These are phyloP conservation scores for Apodemus speciosus DNA, from an alignment of 2,113 vertebrate species.

Conservation along the genomic window DNA sequence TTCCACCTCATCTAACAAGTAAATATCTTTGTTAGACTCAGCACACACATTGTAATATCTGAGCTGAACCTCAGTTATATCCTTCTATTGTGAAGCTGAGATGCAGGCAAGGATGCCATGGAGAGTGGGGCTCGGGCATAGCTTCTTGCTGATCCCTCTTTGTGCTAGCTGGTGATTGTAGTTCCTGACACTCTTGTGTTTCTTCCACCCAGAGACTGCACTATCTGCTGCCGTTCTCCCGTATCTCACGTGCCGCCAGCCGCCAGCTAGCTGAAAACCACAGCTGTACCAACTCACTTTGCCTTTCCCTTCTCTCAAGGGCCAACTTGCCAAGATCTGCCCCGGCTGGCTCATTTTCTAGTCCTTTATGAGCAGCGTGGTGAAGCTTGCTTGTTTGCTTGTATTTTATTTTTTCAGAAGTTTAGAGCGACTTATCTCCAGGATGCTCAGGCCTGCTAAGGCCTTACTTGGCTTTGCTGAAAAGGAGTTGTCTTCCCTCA, in stretches of 20 bases:
- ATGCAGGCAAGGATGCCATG: not conserved
- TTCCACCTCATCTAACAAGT: not conserved
- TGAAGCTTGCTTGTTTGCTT: not conserved
- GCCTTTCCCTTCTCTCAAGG: not conserved
- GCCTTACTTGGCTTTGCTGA: not conserved
- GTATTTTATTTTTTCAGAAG: not conserved
- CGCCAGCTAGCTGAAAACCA: not conserved
- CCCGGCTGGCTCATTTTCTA: not conserved
- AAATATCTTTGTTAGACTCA: not conserved
- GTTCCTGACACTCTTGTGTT: not conserved
- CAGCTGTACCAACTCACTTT: not conserved
- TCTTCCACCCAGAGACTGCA: not conserved
- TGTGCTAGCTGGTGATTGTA: not conserved
- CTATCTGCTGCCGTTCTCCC: not conserved
- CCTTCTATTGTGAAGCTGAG: not conserved
- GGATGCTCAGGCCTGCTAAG: not conserved
- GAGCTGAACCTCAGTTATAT: not conserved
- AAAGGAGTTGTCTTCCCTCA: not conserved
- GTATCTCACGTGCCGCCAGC: not conserved
- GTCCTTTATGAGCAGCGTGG: not conserved
- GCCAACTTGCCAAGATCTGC: not conserved
- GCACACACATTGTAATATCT: not conserved
- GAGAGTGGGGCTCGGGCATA: not conserved
- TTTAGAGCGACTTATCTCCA: not conserved
- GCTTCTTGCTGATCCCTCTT: not conserved